A percentile compares a stretch with the other conserved stretches of the same genome.
phyloP scores from a whole-genome alignment of 2,888 invertebrate genomes.

The Pristionchus japonicus region DNA sequence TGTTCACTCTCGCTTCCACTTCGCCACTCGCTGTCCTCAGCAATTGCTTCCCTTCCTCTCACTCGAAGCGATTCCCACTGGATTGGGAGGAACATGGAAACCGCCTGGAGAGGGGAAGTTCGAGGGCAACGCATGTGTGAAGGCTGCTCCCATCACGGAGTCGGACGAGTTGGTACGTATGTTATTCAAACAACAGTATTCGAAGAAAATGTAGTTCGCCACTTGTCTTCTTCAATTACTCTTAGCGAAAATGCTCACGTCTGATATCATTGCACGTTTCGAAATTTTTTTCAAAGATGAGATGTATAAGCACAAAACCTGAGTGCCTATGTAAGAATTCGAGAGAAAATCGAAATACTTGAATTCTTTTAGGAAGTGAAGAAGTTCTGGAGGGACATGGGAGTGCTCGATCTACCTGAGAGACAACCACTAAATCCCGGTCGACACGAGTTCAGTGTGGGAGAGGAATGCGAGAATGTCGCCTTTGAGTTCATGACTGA shows the following conservation, averaged over 20 bases:
- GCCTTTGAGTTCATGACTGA: conserved; percentile 47
- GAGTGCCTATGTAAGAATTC: no score
- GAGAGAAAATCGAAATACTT: no score
- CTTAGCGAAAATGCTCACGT: no score
- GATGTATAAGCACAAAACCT: no score
- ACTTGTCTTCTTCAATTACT: no score
- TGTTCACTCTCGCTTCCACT: conserved; percentile 50
- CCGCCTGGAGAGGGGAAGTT: conserved; percentile 26
- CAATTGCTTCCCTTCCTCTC: conserved; percentile 42
- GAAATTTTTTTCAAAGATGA: no score
- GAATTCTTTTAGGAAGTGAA: conserved; percentile 40
- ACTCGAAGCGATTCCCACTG: conserved; percentile 47
- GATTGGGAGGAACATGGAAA: conserved; percentile 42
- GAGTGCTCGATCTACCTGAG: background rate
- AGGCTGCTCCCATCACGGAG: conserved; percentile 23
- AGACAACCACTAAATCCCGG: conserved; percentile 14
- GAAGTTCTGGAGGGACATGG: conserved; percentile 42
- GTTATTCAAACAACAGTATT: no score
- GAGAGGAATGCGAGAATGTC: background rate
- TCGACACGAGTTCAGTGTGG: conserved; percentile 17
- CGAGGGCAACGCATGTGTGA: background rate
- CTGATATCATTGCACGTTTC: no score
- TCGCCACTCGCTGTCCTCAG: conserved; percentile 48
- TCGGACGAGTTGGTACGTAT: background rate
- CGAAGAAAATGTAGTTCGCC: no score